Base-by-base conservation (phyloP, 2,113 vertebrate species). In the Eudorcas thomsonii region DNA sequence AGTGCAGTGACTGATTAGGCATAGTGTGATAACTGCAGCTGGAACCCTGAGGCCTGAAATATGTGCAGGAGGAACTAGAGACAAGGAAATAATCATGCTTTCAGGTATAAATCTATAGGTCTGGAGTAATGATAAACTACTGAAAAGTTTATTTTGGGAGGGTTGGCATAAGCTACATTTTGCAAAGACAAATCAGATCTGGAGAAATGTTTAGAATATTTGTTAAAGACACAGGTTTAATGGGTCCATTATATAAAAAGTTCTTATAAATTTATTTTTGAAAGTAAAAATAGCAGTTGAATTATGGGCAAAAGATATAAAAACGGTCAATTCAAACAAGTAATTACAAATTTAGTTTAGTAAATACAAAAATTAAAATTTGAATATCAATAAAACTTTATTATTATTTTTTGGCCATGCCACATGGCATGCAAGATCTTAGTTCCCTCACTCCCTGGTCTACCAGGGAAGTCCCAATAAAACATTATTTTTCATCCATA, bases 341-440 rank as follows among this genome's bases (percentile, higher is more conserved):
- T 11, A 92, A 81, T 59, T 45, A 30, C 3, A 67, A 74, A 54
- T 36, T 71, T 71, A 71, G 12, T 39, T 13, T 23, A 89, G 16
- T n/a, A 89, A 67, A 92, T 23, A 30, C 14, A 78, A 92, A 87
- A 92, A 12, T 86, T 5, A 93, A 94, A 87, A 21, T 52, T 59
- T 59, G 4, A 83, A 28, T 74, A 91, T 21, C 45, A 96, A 36
- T 57, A 15, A 57, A 93, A 82, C 1, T 83, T 36, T 45, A 39
- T 13, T 33, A 6, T 39, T 23, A 13, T 23, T 74, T 39, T 74
- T 23, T 74, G 36, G 71, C 21, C 21, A 39, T 39, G n/a, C 67
- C 21, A 74, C 21, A 74, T 43, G 36, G 71, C 71, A 43, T 13
- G 71, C 21, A 74, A 74, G 21, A 74, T 74, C 71, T 43, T 74